Evolutionary conservation across 2,113 vertebrate genomes (phyloP), one percentile per base, ranked within the genome.

Genomic region (Pavo muticus): DNA sequence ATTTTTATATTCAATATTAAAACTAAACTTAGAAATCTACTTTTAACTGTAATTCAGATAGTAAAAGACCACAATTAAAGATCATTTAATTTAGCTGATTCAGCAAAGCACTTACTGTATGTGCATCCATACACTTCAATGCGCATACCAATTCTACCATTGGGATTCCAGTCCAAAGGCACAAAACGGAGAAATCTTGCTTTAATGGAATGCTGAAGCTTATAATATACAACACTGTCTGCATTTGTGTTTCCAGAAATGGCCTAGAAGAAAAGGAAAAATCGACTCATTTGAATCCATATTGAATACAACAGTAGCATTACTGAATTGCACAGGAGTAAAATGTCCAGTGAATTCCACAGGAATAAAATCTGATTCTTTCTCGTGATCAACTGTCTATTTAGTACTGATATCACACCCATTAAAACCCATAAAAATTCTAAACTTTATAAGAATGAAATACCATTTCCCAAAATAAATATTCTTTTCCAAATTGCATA

Each of bases 201-300:
- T 88, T 98, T 97, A 94, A 99, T 98, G 9, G 98, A 98, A 96
- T 98, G 98, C 68, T 98, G 98, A 73, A 99, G 98, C 78, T 98
- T 98, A 61, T 98, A 97, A 88, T 98, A 97, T 42, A 99, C 95
- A 1, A 99, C 98, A 59, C 97, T 98, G 96, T 99, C 98, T 16
- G 98, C 98, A 70, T 99, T 99, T 74, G 97, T 96, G 81, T 99
- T 99, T 94, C 98, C 98, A 69, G 97, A 93, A 94, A 99, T 98
- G 4, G 97, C 98, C 98, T 98, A 56, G 35, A 94, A 96, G 54
- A 88, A 95, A 93, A 94, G 19, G 16, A 68, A 87, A 83, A 92
- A 75, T 4, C 2, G 69, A 50, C 75, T 97, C 56, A 95, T 14
- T 2, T 16, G 48, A 19, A 70, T 47, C 16, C 25, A 24, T n/a